Percentiles rank a stretch among this genome's conserved stretches.
phyloP scores from a whole-genome alignment of 2,888 invertebrate genomes.

The Mylabris sibirica region DNA sequence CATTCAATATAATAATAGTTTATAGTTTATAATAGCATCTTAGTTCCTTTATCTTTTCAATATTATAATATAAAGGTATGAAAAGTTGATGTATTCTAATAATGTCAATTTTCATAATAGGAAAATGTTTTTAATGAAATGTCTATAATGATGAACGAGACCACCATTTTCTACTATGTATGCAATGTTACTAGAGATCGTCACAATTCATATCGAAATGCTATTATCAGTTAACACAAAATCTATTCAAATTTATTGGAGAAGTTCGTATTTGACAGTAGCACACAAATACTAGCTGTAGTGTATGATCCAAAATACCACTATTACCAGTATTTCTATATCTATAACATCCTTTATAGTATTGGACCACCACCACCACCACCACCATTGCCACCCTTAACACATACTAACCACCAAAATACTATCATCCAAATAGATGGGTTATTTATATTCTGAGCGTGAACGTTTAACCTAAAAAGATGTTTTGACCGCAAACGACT shows the following conservation, averaged over 20 bases:
- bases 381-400: no score
- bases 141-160: conserved; percentile 34
- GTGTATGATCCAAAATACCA: conserved; percentile 21
- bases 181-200: conserved; percentile 27
- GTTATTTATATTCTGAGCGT: conserved; percentile 35
- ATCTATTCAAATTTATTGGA: conserved; percentile 30
- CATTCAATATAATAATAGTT: conserved; percentile 28
- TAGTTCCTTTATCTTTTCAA: conserved; percentile 28
- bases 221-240: conserved; percentile 30
- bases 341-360: conserved; percentile 10
- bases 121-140: conserved; percentile 32
- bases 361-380: conserved; percentile 3
- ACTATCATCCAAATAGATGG: conserved; percentile 32
- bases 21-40: conserved; percentile 21
- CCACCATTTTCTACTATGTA: conserved; percentile 24
- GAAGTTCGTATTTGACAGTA: conserved; percentile 27
- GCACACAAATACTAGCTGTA: conserved; percentile 18
- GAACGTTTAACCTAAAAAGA: conserved; percentile 35
- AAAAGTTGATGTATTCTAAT: conserved; percentile 28
- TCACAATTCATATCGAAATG: conserved; percentile 34
- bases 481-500: conserved; percentile 35
- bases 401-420: not conserved
- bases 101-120: conserved; percentile 28
- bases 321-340: conserved; percentile 1
- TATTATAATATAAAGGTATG: conserved; percentile 20